A percentile compares a stretch with the other conserved stretches of the same genome.
Evolutionary conservation across 2,113 vertebrate species (phyloP).

Genomic region (Myotis davidii): DNA sequence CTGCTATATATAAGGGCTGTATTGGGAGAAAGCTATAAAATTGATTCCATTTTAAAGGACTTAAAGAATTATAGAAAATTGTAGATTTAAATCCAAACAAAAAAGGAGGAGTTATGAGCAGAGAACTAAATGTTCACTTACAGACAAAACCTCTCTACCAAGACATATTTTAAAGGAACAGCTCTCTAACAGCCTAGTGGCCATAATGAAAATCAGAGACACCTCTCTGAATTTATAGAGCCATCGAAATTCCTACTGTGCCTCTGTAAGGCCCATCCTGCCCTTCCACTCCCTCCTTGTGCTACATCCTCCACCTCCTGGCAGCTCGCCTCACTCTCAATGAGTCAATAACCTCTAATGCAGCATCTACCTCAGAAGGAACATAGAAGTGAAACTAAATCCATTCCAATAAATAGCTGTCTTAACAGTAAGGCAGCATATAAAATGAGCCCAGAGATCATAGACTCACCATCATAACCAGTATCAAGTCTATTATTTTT

Average conservation of each 20-base stretch:
- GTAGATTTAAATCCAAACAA: slow-evolving; percentile 36
- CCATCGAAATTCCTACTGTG: neutral
- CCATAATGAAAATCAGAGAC: slow-evolving; percentile 31
- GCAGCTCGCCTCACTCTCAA: neutral
- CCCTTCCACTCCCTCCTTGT: neutral
- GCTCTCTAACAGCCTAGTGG: neutral
- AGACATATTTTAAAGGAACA: slow-evolving; percentile 22
- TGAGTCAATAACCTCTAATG: neutral
- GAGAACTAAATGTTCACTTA: neutral
- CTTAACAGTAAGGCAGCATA: neutral
- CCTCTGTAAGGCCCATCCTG: neutral
- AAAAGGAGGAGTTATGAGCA: slow-evolving; percentile 16
- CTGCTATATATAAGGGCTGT: neutral
- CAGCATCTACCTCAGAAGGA: neutral
- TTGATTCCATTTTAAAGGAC: slow-evolving; percentile 35
- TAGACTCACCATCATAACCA: neutral
- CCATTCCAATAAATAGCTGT: neutral
- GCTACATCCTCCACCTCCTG: neutral
- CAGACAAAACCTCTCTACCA: neutral
- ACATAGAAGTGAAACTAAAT: neutral
- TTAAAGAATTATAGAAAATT: slow-evolving; percentile 52
- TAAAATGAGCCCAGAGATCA: neutral
- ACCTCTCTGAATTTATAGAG: neutral
- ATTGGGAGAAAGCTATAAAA: slow-evolving; percentile 14
- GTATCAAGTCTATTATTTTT: neutral